Evolutionary conservation across 2,888 invertebrate species (phyloP).

Genomic region (Steinernema hermaphroditum): DNA sequence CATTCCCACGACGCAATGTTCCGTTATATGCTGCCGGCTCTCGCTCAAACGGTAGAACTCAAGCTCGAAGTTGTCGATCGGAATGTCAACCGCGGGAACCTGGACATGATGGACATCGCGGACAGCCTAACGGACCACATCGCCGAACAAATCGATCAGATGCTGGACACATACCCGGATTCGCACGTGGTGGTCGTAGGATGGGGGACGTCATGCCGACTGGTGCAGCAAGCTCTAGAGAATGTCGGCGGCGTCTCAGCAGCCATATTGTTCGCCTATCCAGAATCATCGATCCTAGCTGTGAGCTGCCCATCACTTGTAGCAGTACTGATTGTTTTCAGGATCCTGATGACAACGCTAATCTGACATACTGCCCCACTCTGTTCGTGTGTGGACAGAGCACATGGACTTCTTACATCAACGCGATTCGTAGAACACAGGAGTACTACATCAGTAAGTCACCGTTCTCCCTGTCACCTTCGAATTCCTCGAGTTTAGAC

Average conservation of each 20-base stretch:
- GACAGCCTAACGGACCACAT: background rate
- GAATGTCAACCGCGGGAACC: too few species aligned
- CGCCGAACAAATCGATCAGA: background rate
- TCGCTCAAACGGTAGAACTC: background rate
- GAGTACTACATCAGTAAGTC: constrained; percentile 7
- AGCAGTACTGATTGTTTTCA: background rate
- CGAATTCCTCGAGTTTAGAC: background rate
- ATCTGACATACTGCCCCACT: background rate
- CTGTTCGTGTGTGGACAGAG: background rate
- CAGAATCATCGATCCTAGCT: background rate
- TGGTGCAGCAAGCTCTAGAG: background rate
- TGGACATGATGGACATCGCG: too few species aligned
- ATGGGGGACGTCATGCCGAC: background rate
- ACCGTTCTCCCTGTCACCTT: background rate
- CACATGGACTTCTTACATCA: background rate
- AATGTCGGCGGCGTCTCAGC: background rate
- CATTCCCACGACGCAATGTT: background rate
- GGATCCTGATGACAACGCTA: background rate
- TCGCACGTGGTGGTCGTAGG: background rate
- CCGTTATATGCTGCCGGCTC: background rate
- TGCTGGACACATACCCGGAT: background rate
- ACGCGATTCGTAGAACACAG: background rate
- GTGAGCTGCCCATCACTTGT: background rate
- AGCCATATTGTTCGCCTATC: background rate
- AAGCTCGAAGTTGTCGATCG: background rate